Percentiles rank a stretch among this genome's conserved stretches.
phyloP scores from a whole-genome alignment of 1,140 invertebrate genomes.

The Helicoverpa armigera region DNA sequence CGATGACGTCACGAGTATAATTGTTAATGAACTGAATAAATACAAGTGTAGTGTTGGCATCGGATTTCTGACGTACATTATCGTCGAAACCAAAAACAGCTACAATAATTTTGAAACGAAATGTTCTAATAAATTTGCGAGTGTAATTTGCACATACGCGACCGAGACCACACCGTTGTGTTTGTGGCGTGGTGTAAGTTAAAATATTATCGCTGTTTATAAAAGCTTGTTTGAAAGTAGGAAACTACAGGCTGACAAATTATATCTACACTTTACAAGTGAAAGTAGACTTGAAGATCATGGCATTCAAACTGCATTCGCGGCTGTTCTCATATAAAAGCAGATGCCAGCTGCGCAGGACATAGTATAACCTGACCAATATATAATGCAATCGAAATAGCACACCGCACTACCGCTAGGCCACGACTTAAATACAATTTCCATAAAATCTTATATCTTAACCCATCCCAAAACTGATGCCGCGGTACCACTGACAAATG shows the following conservation, averaged over 20 bases:
- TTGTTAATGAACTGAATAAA: slow-evolving; percentile 16
- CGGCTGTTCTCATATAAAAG: no score
- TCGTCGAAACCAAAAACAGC: slow-evolving; percentile 49
- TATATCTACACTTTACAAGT: no score
- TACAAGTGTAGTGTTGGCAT: slow-evolving; percentile 23
- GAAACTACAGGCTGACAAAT: no score
- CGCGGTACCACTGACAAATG: slow-evolving; percentile 65
- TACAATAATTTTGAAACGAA: slow-evolving; percentile 62
- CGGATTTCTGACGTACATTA: slow-evolving; percentile 48
- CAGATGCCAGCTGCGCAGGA: no score
- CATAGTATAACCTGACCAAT: no score
- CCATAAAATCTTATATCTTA: background rate
- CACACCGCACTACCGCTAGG: no score
- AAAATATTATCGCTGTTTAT: slow-evolving; percentile 1
- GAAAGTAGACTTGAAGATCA: no score
- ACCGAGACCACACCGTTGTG: slow-evolving; percentile 60
- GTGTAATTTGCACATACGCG: slow-evolving; percentile 66
- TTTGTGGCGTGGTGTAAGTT: slow-evolving; percentile 55
- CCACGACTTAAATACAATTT: no score
- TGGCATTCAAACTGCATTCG: no score
- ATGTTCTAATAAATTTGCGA: slow-evolving; percentile 62
- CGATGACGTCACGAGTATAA: background rate
- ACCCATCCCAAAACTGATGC: slow-evolving; percentile 48
- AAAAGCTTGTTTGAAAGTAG: no score
- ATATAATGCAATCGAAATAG: no score